These are phyloP conservation scores for Agrochola lota DNA, from an alignment of 2,888 invertebrate genomes.

Conservation along the genomic window DNA sequence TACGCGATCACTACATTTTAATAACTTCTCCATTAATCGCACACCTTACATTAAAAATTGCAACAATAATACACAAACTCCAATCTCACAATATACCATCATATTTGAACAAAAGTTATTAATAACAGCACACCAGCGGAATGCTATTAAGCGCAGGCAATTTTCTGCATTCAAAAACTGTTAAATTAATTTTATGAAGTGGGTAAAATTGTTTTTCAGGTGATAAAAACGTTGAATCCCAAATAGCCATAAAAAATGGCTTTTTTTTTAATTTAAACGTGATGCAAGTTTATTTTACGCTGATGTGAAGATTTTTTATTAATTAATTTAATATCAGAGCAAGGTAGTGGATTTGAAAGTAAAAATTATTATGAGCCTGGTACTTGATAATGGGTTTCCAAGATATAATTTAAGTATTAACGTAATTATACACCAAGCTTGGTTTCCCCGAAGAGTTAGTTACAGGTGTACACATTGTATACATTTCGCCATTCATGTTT, in stretches of 20 bases:
- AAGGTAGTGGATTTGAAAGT: background rate
- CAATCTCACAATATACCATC: constrained; percentile 67
- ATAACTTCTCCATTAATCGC: background rate
- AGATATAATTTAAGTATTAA: background rate
- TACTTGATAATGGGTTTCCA: background rate
- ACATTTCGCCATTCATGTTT: background rate
- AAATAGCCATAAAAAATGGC: constrained; percentile 47
- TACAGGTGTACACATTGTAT: background rate
- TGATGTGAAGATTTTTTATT: background rate
- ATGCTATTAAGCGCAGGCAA: constrained; percentile 62
- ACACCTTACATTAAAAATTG: constrained; percentile 6
- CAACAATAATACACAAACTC: constrained; percentile 50
- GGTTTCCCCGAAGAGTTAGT: background rate
- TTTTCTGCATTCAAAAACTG: constrained; percentile 66
- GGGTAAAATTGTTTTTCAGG: constrained; percentile 65
- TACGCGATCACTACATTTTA: background rate
- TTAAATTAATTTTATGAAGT: constrained; percentile 70
- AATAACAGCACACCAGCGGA: constrained; percentile 71
- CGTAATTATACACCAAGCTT: no score
- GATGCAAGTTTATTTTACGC: constrained; percentile 1
- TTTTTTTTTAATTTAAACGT: constrained; percentile 2
- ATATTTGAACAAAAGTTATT: constrained; percentile 72
- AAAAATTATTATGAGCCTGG: background rate
- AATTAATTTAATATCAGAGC: background rate
- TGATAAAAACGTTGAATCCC: constrained; percentile 59